phyloP scores from a whole-genome alignment of 2,888 invertebrate genomes.

The Dryomyza anilis region DNA sequence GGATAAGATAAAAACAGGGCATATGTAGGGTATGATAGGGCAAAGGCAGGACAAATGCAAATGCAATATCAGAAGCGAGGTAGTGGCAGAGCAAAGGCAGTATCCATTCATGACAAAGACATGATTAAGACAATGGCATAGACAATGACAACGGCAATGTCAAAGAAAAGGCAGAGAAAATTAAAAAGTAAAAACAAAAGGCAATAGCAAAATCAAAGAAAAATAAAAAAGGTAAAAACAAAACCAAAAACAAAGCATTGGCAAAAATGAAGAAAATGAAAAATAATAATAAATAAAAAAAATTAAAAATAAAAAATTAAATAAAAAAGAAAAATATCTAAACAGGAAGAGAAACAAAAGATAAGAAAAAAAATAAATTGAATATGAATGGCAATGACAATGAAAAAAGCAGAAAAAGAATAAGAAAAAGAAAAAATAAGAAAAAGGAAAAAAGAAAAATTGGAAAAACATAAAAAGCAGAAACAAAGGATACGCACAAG shows the following conservation, averaged over 20 bases:
- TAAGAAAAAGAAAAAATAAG: not conserved
- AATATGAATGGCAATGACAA: conserved; percentile 40
- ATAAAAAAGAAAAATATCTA: not conserved
- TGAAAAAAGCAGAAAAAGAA: conserved; percentile 26
- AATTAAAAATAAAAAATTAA: not conserved
- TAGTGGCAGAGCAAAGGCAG: too few relatives aligned
- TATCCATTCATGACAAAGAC: not conserved
- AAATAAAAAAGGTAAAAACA: conserved; percentile 32
- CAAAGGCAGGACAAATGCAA: too few relatives aligned
- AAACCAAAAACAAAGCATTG: not conserved
- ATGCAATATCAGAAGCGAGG: too few relatives aligned
- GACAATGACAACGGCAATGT: conserved; percentile 9
- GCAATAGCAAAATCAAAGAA: conserved; percentile 28
- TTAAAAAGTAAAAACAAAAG: not conserved
- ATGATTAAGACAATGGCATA: not conserved
- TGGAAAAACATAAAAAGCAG: not conserved
- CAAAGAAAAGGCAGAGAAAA: conserved; percentile 21
- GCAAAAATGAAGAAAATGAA: conserved; percentile 19
- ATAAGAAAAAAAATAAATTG: not conserved
- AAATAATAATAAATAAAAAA: not conserved
- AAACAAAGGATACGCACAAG: not conserved
- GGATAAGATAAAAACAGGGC: too few relatives aligned
- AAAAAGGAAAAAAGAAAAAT: not conserved
- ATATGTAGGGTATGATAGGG: too few relatives aligned
- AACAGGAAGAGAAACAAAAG: not conserved